Base-by-base conservation (phyloP, 1,140 invertebrate genomes). In the Drosophila ficusphila region DNA sequence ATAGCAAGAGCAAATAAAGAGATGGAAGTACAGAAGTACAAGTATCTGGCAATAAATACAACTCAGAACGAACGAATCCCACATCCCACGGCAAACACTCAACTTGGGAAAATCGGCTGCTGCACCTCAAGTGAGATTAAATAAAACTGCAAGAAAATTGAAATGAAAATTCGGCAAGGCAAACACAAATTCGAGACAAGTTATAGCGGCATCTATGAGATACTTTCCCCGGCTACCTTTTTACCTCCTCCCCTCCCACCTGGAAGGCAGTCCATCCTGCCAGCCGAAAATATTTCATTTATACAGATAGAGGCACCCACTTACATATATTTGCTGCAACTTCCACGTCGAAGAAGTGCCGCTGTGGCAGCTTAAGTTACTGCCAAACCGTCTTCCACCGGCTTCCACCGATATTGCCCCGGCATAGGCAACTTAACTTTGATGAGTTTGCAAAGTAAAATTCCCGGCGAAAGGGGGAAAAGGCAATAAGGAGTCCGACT, bases 121-220 rank as follows among this genome's bases (percentile, higher is more conserved):
- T 82, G 82, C 82, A 88, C 82, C 82, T 88, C 60, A 88, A 88
- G 82, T 88, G 78, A 88, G 82, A 88, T 88, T 88, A 88, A 88
- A 88, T 88, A 88, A 88, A 88, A 82, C 69, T 75, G 78, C 65
- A 76, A 42, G 74, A 77, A 88, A 88, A 88, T 88, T 88, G 83
- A 88, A 89, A 88, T 88, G 82, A 88, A 88, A 82, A 82, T 88
- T 76, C 76, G 72, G 82, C 73, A 85, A 62, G 38, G 82, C 81
- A 88, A 86, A 86, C 71, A 85, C 79, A 76, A 85, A 77, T 88
- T 76, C 82, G 49, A 70, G 82, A 81, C 82, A 88, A 81, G 82
- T 73, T 74, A 75, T 82, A 62, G 61, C 62, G 39, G 69, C 68
- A 62, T 72, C 69, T 74, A 74, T 74, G 58, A 39, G 51, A 39